A percentile compares a stretch with the other conserved stretches of the same genome.
Conservation (phyloP, 1,140 invertebrate species). For the Platyscapa corneri region DNA sequence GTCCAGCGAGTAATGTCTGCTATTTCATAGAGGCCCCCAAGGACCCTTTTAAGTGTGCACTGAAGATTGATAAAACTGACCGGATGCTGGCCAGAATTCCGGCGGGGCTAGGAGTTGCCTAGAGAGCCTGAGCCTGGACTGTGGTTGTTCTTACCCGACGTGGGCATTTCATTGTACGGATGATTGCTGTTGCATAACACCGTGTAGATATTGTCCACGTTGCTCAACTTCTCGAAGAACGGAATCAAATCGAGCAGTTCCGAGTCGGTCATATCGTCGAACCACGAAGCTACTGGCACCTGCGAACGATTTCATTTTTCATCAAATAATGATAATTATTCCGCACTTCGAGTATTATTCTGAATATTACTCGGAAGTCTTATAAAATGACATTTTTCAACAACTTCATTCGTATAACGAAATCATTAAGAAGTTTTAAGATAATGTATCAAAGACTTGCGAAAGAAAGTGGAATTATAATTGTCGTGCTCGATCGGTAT, state of each 20-base stretch:
- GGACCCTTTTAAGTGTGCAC: constrained; percentile 66
- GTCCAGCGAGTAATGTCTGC: constrained; percentile 58
- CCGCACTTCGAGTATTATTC: no score
- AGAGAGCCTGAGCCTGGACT: constrained; percentile 67
- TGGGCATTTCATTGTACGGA: constrained; percentile 79
- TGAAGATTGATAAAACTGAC: constrained; percentile 68
- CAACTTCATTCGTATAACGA: no score
- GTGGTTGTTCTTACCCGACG: constrained; percentile 56
- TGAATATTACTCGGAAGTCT: no score
- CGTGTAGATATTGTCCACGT: constrained; percentile 94
- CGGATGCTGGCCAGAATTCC: constrained; percentile 66
- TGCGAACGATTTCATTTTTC: constrained; percentile 68
- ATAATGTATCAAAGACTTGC: no score
- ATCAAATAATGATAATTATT: no score
- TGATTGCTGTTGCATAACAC: constrained; percentile 93
- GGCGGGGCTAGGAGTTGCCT: constrained; percentile 71
- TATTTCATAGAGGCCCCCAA: constrained; percentile 64
- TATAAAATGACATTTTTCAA: no score
- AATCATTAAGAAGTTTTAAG: no score
- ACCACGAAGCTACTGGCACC: constrained; percentile 98
- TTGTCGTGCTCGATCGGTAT: neutral
- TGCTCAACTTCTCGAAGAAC: constrained; percentile 95
- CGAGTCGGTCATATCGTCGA: constrained; percentile 96
- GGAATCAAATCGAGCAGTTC: constrained; percentile 96
- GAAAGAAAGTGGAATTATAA: neutral